Percentiles rank a stretch among this genome's conserved stretches.
Evolutionary conservation across 2,888 invertebrate species (phyloP).

Genomic region (Lacanobia wlatinum): DNA sequence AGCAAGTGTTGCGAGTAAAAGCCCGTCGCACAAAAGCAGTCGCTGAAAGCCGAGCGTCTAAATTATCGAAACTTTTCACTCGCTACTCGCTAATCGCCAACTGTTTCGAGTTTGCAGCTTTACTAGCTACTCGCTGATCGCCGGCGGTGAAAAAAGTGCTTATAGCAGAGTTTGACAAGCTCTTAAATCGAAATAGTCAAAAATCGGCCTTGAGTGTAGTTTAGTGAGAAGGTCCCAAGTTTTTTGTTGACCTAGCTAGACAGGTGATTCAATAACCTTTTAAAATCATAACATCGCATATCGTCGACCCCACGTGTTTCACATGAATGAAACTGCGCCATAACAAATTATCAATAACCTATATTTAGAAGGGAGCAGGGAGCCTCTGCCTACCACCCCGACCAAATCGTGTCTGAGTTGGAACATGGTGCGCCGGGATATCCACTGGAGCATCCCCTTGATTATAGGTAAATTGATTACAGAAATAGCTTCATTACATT

Average conservation of each 20-base stretch:
- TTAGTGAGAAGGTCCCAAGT: neutral
- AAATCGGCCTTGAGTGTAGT: too few species aligned
- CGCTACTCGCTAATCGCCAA: too few species aligned
- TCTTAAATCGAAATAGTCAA: neutral
- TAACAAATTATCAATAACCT: slow-evolving; percentile 51
- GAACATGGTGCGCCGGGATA: slow-evolving; percentile 71
- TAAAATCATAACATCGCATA: neutral
- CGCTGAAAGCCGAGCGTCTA: too few species aligned
- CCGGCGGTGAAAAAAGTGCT: too few species aligned
- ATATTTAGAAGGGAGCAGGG: slow-evolving; percentile 58
- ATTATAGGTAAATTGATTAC: slow-evolving; percentile 72
- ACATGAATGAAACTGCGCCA: slow-evolving; percentile 16
- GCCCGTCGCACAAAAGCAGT: too few species aligned
- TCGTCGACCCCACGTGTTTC: neutral
- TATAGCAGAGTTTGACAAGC: neutral
- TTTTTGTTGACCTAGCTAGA: neutral
- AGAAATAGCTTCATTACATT: neutral
- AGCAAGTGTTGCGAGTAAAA: too few species aligned
- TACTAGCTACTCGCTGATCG: too few species aligned
- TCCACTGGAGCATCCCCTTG: slow-evolving; percentile 80
- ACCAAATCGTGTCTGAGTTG: slow-evolving; percentile 79
- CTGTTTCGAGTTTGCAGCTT: too few species aligned
- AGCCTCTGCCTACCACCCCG: slow-evolving; percentile 65
- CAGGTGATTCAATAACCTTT: neutral
- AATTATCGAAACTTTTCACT: too few species aligned